Conservation (phyloP, 1,140 invertebrate species). For the Aricia agestis region DNA sequence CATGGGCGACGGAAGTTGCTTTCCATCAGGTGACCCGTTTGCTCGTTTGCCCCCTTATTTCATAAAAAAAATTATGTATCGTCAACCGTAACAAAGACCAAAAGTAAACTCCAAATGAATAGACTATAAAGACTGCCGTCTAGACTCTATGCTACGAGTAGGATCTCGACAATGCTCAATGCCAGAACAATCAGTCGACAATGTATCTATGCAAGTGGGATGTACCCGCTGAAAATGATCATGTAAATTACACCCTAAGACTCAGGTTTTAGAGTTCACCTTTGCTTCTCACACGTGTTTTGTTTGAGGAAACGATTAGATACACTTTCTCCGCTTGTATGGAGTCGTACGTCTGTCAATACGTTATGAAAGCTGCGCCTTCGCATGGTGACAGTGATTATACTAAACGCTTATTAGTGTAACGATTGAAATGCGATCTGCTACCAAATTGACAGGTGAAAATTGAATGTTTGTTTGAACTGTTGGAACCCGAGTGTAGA, state of each 20-base stretch:
- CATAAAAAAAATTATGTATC: too few relatives aligned
- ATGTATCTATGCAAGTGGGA: not conserved
- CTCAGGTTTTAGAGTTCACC: not conserved
- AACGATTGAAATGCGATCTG: not conserved
- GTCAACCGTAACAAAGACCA: too few relatives aligned
- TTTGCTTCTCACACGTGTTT: not conserved
- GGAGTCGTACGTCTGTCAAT: slow-evolving; percentile 11
- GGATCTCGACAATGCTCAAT: not conserved
- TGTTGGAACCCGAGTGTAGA: not conserved
- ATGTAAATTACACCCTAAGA: not conserved
- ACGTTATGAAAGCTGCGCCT: not conserved
- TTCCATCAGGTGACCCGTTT: too few relatives aligned
- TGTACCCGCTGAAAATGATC: slow-evolving; percentile 35
- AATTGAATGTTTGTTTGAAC: not conserved
- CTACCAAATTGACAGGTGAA: not conserved
- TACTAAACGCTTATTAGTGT: not conserved
- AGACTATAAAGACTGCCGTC: too few relatives aligned
- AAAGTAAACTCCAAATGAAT: too few relatives aligned
- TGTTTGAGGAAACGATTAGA: not conserved
- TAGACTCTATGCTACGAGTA: too few relatives aligned
- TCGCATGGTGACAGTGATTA: too few relatives aligned
- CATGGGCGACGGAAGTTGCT: too few relatives aligned
- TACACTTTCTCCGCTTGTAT: not conserved
- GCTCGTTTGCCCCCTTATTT: too few relatives aligned
- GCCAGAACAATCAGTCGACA: not conserved